A percentile compares a stretch with the other conserved stretches of the same genome.
Conservation (phyloP, 2,113 vertebrate species). For the Nerophis lumbriciformis region DNA sequence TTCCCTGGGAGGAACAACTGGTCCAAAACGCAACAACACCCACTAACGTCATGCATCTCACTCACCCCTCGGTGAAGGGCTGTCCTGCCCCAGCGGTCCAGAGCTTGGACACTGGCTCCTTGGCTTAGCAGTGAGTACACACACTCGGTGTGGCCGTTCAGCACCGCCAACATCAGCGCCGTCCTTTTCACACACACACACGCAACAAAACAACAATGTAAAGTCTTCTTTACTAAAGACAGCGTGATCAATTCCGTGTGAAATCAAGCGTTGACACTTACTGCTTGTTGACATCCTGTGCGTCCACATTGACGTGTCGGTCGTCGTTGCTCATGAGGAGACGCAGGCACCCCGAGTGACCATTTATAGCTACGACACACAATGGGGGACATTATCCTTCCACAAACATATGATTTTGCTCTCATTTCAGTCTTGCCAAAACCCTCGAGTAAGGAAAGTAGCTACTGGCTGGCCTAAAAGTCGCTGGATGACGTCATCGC, state of each 20-base stretch:
- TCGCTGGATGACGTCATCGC: no score
- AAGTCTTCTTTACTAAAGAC: not conserved
- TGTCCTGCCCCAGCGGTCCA: slow-evolving; percentile 92
- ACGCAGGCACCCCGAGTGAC: slow-evolving; percentile 91
- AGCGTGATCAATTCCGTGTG: not conserved
- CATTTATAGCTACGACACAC: slow-evolving; percentile 81
- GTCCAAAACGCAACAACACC: no score
- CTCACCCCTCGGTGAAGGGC: slow-evolving; percentile 92
- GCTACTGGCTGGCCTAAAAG: no score
- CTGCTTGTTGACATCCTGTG: slow-evolving; percentile 91
- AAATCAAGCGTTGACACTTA: slow-evolving; percentile 63
- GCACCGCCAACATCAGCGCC: slow-evolving; percentile 94
- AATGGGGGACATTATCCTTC: not conserved
- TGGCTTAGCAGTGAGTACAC: slow-evolving; percentile 91
- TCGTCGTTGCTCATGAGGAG: slow-evolving; percentile 88
- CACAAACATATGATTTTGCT: no score
- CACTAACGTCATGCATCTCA: slow-evolving; percentile 61
- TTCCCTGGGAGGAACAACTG: no score
- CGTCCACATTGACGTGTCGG: slow-evolving; percentile 84
- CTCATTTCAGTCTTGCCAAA: no score
- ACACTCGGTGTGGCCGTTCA: slow-evolving; percentile 93
- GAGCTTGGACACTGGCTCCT: slow-evolving; percentile 88
- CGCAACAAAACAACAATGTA: not conserved
- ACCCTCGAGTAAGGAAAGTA: no score
- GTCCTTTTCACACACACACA: slow-evolving; percentile 70